Conservation (phyloP, 1,140 invertebrate genomes). For the Drosophila pseudoobscura region DNA sequence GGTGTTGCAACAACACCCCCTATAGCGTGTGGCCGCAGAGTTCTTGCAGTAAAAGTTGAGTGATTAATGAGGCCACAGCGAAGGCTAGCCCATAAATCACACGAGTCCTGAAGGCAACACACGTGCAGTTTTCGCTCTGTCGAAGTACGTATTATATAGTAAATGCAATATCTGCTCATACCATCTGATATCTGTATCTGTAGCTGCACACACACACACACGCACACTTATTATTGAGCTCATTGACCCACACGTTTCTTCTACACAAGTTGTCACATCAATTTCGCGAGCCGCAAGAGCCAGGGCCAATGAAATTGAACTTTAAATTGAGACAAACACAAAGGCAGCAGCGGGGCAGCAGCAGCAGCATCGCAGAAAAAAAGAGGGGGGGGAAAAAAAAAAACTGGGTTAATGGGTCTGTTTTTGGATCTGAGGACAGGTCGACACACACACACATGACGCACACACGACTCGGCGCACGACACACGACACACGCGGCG, state of each 20-base stretch:
- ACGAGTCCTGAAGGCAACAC: not conserved
- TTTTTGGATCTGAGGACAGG: constrained; percentile 66
- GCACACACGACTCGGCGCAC: not conserved
- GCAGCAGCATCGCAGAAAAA: constrained; percentile 14
- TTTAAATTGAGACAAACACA: constrained; percentile 78
- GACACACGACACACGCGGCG: constrained; percentile 51
- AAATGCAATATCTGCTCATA: not conserved
- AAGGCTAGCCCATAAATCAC: constrained; percentile 48
- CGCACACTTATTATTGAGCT: constrained; percentile 41
- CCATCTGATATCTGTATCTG: not conserved
- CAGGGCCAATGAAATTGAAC: constrained; percentile 81
- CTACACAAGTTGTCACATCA: constrained; percentile 69
- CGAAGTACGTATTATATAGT: not conserved
- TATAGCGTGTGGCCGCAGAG: constrained; percentile 54
- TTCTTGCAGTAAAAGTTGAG: constrained; percentile 18
- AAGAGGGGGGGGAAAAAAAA: constrained; percentile 32
- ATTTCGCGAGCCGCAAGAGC: constrained; percentile 59
- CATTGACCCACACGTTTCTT: constrained; percentile 76
- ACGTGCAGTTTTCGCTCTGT: not conserved
- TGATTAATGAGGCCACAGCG: constrained; percentile 63
- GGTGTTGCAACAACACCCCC: constrained; percentile 49
- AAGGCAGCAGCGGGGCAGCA: constrained; percentile 35
- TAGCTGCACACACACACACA: constrained; percentile 2
- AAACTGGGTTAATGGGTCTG: constrained; percentile 80
- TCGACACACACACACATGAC: constrained; percentile 17